A percentile compares a stretch with the other conserved stretches of the same genome.
Conservation (phyloP, 2,113 vertebrate genomes). For the Sorex fumeus region DNA sequence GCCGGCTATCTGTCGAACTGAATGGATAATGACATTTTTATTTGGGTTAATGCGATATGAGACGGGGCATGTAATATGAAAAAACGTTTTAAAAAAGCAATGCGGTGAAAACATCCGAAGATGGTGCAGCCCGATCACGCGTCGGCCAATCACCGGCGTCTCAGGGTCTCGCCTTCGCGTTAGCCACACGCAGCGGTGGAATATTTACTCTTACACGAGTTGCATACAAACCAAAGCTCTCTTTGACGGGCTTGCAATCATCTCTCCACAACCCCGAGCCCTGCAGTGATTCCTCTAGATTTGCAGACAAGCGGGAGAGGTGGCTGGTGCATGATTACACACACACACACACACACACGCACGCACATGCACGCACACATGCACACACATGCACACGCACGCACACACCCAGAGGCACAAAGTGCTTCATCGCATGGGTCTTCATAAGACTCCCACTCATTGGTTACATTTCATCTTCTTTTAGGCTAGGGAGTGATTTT, state of each 20-base stretch:
- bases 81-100: conserved; percentile 63
- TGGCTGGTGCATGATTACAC: background rate
- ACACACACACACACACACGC: background rate
- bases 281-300: background rate
- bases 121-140: background rate
- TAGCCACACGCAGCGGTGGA: background rate
- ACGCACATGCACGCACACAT: too few species aligned
- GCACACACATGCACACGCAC: background rate
- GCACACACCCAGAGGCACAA: too few species aligned
- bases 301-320: conserved; percentile 4
- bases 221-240: conserved; percentile 71
- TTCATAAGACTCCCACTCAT: background rate
- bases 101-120: conserved; percentile 18
- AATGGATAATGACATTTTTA: conserved; percentile 78
- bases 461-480: background rate
- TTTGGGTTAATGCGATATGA: conserved; percentile 77
- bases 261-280: conserved; percentile 38
- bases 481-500: conserved; percentile 31
- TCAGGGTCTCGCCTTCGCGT: background rate
- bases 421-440: background rate
- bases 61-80: conserved; percentile 73
- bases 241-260: conserved; percentile 35
- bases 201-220: conserved; percentile 40
- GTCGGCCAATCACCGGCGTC: background rate
- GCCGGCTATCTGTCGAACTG: conserved; percentile 61